phyloP scores from a whole-genome alignment of 2,888 invertebrate genomes.

The Tricholauxania praeusta region DNA sequence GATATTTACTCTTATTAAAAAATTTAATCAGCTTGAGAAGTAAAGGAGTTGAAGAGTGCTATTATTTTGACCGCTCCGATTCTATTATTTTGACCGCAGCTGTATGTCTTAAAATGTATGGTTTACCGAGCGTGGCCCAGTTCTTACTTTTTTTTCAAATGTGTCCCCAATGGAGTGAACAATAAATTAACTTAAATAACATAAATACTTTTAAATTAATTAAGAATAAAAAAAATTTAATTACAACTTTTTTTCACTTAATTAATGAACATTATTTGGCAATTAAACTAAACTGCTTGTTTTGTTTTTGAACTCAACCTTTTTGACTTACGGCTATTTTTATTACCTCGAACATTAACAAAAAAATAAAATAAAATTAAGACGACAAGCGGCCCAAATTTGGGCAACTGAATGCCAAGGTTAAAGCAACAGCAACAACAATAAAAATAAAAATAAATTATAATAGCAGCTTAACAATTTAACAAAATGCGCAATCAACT shows the following conservation, averaged over 20 bases:
- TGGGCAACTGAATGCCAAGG: constrained; percentile 40
- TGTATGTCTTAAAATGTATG: no score
- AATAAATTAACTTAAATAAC: not conserved
- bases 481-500: constrained; percentile 24
- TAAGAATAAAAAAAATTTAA: constrained; percentile 23
- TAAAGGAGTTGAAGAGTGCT: no score
- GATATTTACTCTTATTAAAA: no score
- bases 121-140: no score
- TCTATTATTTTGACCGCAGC: no score
- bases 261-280: no score
- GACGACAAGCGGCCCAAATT: constrained; percentile 23
- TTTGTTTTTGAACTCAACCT: not conserved
- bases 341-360: constrained; percentile 10
- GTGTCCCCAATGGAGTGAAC: no score
- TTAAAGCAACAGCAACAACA: not conserved
- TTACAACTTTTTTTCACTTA: constrained; percentile 29
- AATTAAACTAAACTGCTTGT: no score
- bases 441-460: not conserved
- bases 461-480: constrained; percentile 16
- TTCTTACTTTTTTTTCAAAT: no score
- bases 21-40: no score
- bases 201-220: not conserved
- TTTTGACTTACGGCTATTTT: not conserved
- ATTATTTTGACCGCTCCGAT: no score
- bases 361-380: not conserved